These are phyloP conservation scores for Nephrotoma guestfalica DNA, from an alignment of 2,888 invertebrate genomes.

Conservation along the genomic window DNA sequence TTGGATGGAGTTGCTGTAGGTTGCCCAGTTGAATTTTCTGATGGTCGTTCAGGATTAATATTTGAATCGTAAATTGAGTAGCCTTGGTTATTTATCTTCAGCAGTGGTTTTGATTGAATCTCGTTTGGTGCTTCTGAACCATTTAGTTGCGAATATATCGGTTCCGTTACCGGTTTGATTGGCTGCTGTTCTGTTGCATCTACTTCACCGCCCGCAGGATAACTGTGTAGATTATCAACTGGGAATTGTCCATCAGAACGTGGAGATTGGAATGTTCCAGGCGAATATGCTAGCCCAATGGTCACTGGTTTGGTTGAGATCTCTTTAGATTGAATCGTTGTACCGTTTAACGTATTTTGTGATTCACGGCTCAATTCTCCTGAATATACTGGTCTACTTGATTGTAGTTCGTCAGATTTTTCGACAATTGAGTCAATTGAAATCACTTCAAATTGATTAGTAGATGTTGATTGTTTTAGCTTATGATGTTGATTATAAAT, in stretches of 20 bases:
- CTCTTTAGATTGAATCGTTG: too few species aligned
- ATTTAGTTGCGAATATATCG: too few species aligned
- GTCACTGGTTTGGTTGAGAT: too few species aligned
- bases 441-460: neutral
- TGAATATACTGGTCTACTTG: neutral
- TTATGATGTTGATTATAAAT: too few species aligned
- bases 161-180: too few species aligned
- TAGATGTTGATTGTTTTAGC: too few species aligned
- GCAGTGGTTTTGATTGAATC: too few species aligned
- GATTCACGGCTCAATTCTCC: neutral
- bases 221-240: neutral
- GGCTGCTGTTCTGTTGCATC: too few species aligned
- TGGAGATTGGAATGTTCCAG: neutral
- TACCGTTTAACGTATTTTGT: neutral
- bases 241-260: neutral
- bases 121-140: too few species aligned
- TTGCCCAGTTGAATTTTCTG: neutral
- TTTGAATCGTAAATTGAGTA: neutral
- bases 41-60: neutral
- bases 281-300: neutral
- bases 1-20: neutral
- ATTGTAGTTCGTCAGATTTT: too few species aligned
- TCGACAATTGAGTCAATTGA: neutral
- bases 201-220: neutral
- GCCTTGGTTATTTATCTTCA: too few species aligned